Conservation (phyloP, 2,888 invertebrate species). For the Microplitis deprimator region DNA sequence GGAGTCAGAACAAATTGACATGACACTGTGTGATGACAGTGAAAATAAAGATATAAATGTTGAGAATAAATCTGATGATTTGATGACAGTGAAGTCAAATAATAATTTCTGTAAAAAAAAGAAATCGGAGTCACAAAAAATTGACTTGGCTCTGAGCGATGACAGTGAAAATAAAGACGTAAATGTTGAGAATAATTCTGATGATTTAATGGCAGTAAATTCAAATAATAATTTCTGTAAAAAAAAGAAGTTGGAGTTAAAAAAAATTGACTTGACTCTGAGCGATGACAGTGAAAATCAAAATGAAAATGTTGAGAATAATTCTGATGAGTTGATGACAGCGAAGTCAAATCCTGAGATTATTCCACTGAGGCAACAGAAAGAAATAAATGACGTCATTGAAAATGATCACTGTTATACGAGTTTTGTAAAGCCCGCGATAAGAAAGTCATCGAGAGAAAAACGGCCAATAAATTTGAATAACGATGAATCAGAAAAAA, state of each 20-base stretch:
- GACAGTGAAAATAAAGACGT: not conserved
- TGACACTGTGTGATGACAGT: too few species aligned
- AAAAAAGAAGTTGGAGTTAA: too few species aligned
- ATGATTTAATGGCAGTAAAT: too few species aligned
- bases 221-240: too few species aligned
- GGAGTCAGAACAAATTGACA: too few species aligned
- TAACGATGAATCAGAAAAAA: not conserved
- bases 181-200: too few species aligned
- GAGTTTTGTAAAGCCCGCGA: not conserved
- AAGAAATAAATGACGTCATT: not conserved
- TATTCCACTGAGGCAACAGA: too few species aligned
- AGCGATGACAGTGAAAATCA: not conserved
- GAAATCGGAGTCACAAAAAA: not conserved
- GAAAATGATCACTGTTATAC: not conserved
- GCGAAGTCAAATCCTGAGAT: too few species aligned
- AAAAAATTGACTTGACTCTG: too few species aligned
- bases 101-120: not conserved
- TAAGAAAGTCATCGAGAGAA: not conserved
- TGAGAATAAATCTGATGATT: not conserved
- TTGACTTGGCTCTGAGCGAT: not conserved
- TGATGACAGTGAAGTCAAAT: not conserved
- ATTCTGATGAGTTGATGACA: too few species aligned
- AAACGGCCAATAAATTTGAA: not conserved
- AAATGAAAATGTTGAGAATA: too few species aligned
- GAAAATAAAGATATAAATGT: not conserved